A percentile compares a stretch with the other conserved stretches of the same genome.
phyloP scores from a whole-genome alignment of 2,113 vertebrate species.

The Bubo blakistoni region DNA sequence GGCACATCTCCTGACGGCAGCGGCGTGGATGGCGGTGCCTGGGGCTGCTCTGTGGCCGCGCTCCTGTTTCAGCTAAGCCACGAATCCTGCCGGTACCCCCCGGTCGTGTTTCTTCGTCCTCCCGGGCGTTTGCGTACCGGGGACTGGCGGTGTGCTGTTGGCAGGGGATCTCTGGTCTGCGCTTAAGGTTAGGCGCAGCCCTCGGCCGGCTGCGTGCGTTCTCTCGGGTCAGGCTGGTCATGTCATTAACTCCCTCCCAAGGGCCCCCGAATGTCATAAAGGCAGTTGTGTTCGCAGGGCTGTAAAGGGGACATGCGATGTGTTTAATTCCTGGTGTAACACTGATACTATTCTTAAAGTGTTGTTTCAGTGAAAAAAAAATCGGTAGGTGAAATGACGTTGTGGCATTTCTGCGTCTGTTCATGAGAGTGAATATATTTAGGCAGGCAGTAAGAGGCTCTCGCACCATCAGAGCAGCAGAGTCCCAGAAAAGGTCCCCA shows the following conservation, averaged over 20 bases:
- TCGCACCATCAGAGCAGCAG: fast-evolving
- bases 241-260: fast-evolving
- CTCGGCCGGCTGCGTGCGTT: neutral
- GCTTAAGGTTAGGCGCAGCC: neutral
- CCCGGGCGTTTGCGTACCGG: fast-evolving
- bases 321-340: neutral
- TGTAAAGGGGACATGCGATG: fast-evolving
- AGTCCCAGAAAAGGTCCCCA: neutral
- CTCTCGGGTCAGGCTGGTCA: fast-evolving
- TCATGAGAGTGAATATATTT: fast-evolving
- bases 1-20: neutral
- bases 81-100: fast-evolving
- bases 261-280: fast-evolving
- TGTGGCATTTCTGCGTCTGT: fast-evolving
- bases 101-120: too few species aligned
- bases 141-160: fast-evolving
- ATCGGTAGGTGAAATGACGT: neutral
- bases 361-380: neutral
- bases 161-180: fast-evolving
- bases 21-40: neutral
- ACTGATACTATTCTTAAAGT: fast-evolving
- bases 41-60: neutral
- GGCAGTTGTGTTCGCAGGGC: too few species aligned
- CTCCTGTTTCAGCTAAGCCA: too few species aligned
- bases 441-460: neutral